Conservation (phyloP, 2,888 invertebrate genomes). For the Folsomia candida region DNA sequence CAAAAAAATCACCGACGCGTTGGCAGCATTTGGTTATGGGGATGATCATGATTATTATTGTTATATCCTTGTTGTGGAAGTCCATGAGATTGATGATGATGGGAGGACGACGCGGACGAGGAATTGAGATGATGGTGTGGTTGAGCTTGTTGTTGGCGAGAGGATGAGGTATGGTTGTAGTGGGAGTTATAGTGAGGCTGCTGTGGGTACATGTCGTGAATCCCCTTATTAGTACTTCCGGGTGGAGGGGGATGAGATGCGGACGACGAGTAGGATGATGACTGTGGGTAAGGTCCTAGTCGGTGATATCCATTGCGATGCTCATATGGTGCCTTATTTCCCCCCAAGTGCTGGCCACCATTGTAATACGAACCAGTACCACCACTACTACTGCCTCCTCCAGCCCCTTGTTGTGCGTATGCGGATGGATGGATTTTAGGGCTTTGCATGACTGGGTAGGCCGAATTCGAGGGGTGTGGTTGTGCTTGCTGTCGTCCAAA, state of each 20-base stretch:
- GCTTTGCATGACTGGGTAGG: constrained; percentile 29
- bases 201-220: constrained; percentile 29
- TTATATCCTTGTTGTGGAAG: constrained; percentile 24
- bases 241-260: constrained; percentile 5
- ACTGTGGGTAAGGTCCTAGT: constrained; percentile 13
- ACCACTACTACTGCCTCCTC: background rate
- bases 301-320: constrained; percentile 6
- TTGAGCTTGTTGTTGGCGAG: constrained; percentile 28
- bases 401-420: constrained; percentile 20
- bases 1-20: constrained; percentile 43
- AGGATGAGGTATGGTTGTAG: constrained; percentile 14
- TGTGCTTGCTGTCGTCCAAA: constrained; percentile 6
- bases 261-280: constrained; percentile 2
- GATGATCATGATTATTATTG: constrained; percentile 31
- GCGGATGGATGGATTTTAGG: constrained; percentile 31
- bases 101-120: constrained; percentile 1
- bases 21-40: constrained; percentile 43
- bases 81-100: constrained; percentile 32
- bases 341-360: constrained; percentile 19
- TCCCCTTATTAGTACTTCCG: no score
- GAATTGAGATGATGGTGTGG: constrained; percentile 19
- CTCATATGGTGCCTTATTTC: constrained; percentile 16
- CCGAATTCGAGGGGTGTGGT: background rate
- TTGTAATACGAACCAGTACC: constrained; percentile 10
- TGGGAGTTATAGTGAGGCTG: constrained; percentile 25